These are phyloP conservation scores for Tinea semifulvella DNA, from an alignment of 2,888 invertebrate genomes.

Conservation along the genomic window DNA sequence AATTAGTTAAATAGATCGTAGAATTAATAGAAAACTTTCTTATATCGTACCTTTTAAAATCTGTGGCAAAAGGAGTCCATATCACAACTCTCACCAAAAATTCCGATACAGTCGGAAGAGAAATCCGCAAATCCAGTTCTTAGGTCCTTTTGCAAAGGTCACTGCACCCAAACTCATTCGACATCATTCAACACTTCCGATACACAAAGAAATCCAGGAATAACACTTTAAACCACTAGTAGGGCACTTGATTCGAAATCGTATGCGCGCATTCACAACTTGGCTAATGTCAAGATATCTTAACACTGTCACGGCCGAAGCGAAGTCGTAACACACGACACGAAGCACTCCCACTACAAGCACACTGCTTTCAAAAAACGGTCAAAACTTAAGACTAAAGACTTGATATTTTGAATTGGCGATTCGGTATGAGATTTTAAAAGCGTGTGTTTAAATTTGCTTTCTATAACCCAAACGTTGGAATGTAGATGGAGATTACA, in stretches of 20 bases:
- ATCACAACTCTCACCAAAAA: constrained; percentile 21
- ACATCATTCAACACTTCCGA: background rate
- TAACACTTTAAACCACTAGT: background rate
- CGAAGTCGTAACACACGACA: constrained; percentile 17
- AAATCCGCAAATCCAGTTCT: constrained; percentile 23
- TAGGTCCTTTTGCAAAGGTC: constrained; percentile 24
- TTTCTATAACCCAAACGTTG: constrained; percentile 7
- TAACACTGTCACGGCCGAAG: constrained; percentile 31
- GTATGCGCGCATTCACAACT: constrained; percentile 17
- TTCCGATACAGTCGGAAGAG: constrained; percentile 22
- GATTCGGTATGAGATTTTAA: background rate
- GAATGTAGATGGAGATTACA: constrained; percentile 7
- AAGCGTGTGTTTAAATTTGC: constrained; percentile 7
- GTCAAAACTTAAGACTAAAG: background rate
- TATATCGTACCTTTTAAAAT: constrained; percentile 2
- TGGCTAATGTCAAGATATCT: constrained; percentile 23
- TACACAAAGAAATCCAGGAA: constrained; percentile 2
- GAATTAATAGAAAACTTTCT: no score
- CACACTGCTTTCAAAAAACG: background rate
- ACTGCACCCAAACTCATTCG: constrained; percentile 15
- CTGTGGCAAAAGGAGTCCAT: constrained; percentile 18
- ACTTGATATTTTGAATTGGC: background rate
- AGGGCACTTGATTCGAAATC: constrained; percentile 10
- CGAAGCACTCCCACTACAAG: constrained; percentile 22
- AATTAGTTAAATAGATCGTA: no score